phyloP scores from a whole-genome alignment of 2,888 invertebrate genomes.

The Tetrapedia diversipes region DNA sequence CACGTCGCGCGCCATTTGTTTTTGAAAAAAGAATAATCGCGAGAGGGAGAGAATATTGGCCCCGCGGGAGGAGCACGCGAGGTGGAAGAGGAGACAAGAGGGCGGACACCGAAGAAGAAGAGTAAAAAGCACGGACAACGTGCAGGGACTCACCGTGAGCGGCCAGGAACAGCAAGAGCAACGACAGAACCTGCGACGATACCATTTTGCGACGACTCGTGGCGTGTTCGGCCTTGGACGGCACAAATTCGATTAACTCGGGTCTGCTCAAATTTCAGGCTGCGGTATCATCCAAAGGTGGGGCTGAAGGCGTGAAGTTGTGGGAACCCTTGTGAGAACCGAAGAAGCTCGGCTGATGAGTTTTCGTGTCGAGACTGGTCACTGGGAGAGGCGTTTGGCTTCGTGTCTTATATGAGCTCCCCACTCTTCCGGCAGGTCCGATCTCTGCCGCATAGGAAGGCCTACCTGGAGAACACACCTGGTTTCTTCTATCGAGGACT shows the following conservation, averaged over 20 bases:
- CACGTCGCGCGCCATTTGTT: too few species aligned
- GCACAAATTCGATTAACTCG: conserved; percentile 33
- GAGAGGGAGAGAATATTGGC: too few species aligned
- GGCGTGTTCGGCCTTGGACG: conserved; percentile 59
- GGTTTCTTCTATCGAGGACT: conserved; percentile 71
- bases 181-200: conserved; percentile 72
- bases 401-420: conserved; percentile 82
- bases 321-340: conserved; percentile 57
- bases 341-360: conserved; percentile 81
- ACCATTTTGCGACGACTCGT: conserved; percentile 74
- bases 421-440: conserved; percentile 76
- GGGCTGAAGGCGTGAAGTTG: conserved; percentile 39
- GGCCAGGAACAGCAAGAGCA: conserved; percentile 76
- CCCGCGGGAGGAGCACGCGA: not conserved
- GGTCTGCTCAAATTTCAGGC: conserved; percentile 57
- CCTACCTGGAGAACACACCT: conserved; percentile 74
- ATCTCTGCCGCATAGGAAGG: conserved; percentile 78
- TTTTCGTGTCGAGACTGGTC: conserved; percentile 82
- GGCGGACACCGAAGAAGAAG: not conserved
- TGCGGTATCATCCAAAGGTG: conserved; percentile 63
- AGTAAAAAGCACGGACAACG: not conserved
- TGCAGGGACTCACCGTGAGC: conserved; percentile 77
- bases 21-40: too few species aligned
- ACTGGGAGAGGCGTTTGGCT: conserved; percentile 82
- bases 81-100: not conserved